A percentile compares a stretch with the other conserved stretches of the same genome.
Conservation (phyloP, 2,797 vertebrate species). For the Mareca penelope region DNA sequence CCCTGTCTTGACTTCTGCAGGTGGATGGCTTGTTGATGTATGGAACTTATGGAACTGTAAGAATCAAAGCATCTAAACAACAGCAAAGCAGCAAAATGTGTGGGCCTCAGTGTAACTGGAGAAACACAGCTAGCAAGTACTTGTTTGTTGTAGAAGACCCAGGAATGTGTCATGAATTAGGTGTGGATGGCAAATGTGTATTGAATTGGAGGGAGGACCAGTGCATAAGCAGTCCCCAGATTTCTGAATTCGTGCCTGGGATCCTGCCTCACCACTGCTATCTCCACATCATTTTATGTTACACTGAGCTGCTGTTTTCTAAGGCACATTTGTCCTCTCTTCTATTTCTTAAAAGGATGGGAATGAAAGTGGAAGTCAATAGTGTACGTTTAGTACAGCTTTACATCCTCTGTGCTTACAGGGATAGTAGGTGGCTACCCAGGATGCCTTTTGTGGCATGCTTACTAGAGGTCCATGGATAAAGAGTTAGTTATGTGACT, state of each 20-base stretch:
- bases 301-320: neutral
- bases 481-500: neutral
- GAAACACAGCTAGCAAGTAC: neutral
- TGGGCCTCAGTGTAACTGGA: neutral
- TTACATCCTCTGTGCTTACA: neutral
- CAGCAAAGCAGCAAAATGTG: neutral
- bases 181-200: neutral
- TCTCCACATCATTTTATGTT: neutral
- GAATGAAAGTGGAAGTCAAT: neutral
- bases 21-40: neutral
- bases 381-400: neutral
- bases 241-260: neutral
- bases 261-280: neutral
- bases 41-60: neutral
- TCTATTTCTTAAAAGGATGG: neutral
- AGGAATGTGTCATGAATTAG: neutral
- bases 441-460: neutral
- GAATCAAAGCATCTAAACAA: neutral
- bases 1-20: neutral
- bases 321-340: neutral
- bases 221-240: no score
- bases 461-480: neutral
- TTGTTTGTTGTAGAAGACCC: neutral
- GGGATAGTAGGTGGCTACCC: neutral
- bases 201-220: neutral